These are phyloP conservation scores for Neotoma lepida DNA, from an alignment of 2,113 vertebrate species.

Conservation along the genomic window DNA sequence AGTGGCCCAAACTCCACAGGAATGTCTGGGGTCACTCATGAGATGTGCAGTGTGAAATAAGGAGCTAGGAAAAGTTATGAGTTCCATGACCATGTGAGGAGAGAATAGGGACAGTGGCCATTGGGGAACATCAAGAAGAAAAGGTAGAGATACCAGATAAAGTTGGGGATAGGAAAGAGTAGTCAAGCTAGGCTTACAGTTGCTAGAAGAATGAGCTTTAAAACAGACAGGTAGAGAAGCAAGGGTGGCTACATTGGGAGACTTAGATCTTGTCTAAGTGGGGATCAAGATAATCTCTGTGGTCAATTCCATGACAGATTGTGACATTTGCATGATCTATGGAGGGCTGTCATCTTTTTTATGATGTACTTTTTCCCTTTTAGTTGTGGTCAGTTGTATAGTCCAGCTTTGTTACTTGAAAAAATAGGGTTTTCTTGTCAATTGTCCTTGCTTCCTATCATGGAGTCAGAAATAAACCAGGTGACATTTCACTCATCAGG, in stretches of 20 bases:
- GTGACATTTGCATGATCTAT: not conserved
- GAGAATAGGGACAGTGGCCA: not conserved
- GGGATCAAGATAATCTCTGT: not conserved
- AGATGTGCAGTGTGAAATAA: not conserved
- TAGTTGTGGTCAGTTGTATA: conserved; percentile 30
- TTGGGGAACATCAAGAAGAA: not conserved
- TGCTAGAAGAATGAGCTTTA: not conserved
- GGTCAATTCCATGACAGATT: not conserved
- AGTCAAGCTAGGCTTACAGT: not conserved
- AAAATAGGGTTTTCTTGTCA: conserved; percentile 26
- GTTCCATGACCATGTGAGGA: not conserved
- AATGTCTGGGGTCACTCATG: not conserved
- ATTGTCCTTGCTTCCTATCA: conserved; percentile 50
- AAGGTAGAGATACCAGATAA: not conserved
- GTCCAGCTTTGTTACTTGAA: not conserved
- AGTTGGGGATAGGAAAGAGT: not conserved
- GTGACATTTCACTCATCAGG: not conserved
- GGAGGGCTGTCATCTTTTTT: not conserved
- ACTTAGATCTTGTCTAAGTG: not conserved
- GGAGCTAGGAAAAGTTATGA: not conserved
- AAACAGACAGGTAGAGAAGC: not conserved
- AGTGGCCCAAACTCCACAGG: not conserved
- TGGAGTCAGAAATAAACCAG: conserved; percentile 43
- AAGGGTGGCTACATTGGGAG: not conserved
- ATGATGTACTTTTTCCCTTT: not conserved